Conservation (phyloP, 2,797 vertebrate genomes). For the Neopelma chrysocephalum region DNA sequence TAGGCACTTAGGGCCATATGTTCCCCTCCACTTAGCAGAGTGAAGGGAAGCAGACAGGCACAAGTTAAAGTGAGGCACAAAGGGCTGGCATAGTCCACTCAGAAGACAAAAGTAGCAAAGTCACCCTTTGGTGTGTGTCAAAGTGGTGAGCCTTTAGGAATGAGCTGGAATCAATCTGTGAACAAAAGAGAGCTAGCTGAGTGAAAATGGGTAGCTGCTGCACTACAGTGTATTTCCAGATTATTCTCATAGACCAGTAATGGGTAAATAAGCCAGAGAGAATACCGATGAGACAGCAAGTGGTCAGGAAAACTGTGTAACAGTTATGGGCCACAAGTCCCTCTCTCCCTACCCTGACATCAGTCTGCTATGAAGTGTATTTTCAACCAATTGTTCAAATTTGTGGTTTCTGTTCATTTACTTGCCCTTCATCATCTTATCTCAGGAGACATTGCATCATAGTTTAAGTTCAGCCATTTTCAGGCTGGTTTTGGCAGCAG, state of each 20-base stretch:
- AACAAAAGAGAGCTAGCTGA: not conserved
- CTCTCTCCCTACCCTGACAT: not conserved
- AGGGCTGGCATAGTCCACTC: not conserved
- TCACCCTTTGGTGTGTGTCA: not conserved
- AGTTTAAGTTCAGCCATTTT: not conserved
- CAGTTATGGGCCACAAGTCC: rapidly evolving
- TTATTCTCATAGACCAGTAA: not conserved
- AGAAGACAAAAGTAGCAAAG: not conserved
- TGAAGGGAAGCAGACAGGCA: constrained; percentile 33
- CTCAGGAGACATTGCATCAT: not conserved
- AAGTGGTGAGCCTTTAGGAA: not conserved
- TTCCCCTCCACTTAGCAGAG: not conserved
- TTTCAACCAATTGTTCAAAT: not conserved
- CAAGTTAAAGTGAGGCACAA: not conserved
- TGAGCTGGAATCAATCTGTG: not conserved
- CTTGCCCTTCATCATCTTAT: not conserved
- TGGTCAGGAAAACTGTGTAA: not conserved
- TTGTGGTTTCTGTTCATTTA: not conserved
- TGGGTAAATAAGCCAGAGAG: not conserved
- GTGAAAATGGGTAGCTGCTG: not conserved
- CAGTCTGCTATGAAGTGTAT: not conserved
- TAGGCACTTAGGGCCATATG: constrained; percentile 51
- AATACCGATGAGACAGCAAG: not conserved
- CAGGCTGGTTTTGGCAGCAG: not conserved
- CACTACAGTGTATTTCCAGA: not conserved